phyloP scores from a whole-genome alignment of 1,140 invertebrate genomes.

The Drosophila sturtevanti region DNA sequence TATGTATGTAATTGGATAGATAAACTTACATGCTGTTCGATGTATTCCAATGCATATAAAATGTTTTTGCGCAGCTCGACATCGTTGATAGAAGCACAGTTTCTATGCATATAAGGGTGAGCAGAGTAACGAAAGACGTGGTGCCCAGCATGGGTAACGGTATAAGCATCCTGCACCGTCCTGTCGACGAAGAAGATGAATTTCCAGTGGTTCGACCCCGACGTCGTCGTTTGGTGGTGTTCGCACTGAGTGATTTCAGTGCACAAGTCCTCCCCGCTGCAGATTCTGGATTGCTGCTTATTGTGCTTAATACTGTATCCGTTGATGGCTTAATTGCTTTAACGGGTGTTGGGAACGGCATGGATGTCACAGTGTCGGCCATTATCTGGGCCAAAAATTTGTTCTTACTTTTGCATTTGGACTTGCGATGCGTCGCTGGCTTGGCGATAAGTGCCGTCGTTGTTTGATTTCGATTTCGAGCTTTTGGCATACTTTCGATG shows the following conservation, averaged over 20 bases:
- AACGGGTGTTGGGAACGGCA: not conserved
- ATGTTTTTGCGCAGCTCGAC: constrained; percentile 91
- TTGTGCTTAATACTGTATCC: constrained; percentile 17
- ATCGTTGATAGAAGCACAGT: constrained; percentile 89
- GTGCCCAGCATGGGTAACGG: constrained; percentile 81
- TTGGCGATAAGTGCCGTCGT: constrained; percentile 19
- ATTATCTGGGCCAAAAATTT: not conserved
- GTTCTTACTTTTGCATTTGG: constrained; percentile 58
- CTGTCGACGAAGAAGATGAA: constrained; percentile 1
- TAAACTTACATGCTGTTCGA: constrained; percentile 90
- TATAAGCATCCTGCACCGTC: constrained; percentile 51
- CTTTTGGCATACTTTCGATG: constrained; percentile 37
- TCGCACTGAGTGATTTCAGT: not conserved
- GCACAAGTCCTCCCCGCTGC: not conserved
- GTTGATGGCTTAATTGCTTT: not conserved
- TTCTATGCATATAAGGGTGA: constrained; percentile 90
- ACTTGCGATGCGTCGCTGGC: constrained; percentile 63
- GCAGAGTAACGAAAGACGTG: constrained; percentile 87
- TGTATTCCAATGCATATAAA: constrained; percentile 94
- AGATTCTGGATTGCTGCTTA: not conserved
- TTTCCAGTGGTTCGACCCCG: constrained; percentile 7
- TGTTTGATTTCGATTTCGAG: constrained; percentile 30
- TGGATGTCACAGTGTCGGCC: not conserved
- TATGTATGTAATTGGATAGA: too few species aligned
- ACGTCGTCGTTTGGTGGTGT: not conserved